phyloP scores from a whole-genome alignment of 1,140 invertebrate genomes.

The Vollenhovia emeryi region DNA sequence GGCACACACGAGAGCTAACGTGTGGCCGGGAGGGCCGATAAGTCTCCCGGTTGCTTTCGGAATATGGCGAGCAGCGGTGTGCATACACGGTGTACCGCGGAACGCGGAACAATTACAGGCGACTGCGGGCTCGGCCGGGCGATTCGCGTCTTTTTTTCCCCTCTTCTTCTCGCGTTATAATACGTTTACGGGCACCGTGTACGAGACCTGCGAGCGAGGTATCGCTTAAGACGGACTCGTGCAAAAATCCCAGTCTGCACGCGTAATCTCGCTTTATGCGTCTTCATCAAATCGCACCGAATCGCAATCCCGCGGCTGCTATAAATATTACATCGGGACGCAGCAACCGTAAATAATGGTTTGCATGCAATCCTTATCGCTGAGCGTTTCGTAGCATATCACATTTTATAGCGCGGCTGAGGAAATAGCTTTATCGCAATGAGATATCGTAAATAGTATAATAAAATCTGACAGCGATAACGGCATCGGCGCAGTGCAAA shows the following conservation, averaged over 20 bases:
- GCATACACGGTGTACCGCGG: not conserved
- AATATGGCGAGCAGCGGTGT: not conserved
- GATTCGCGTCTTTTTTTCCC: not conserved
- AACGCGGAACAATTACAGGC: constrained; percentile 10
- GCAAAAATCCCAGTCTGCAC: not conserved
- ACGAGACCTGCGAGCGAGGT: not conserved
- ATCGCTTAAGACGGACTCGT: not conserved
- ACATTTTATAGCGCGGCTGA: constrained; percentile 3
- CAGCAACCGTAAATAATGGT: constrained; percentile 38
- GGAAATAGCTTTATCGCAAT: constrained; percentile 19
- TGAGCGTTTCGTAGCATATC: not conserved
- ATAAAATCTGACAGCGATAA: constrained; percentile 24
- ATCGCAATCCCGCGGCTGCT: not conserved
- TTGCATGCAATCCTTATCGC: constrained; percentile 26
- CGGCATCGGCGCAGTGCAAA: not conserved
- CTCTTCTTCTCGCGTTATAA: not conserved
- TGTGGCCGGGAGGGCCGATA: not conserved
- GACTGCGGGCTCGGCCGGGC: not conserved
- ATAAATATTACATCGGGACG: constrained; percentile 14
- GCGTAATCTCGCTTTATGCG: not conserved
- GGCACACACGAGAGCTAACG: constrained; percentile 5
- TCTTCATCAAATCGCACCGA: constrained; percentile 23
- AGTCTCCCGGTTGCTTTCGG: constrained; percentile 42
- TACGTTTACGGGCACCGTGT: not conserved
- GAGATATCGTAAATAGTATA: constrained; percentile 34